Conservation (phyloP, 37 sponge, comb jelly and placozoan species). For the Bolinopsis microptera region DNA sequence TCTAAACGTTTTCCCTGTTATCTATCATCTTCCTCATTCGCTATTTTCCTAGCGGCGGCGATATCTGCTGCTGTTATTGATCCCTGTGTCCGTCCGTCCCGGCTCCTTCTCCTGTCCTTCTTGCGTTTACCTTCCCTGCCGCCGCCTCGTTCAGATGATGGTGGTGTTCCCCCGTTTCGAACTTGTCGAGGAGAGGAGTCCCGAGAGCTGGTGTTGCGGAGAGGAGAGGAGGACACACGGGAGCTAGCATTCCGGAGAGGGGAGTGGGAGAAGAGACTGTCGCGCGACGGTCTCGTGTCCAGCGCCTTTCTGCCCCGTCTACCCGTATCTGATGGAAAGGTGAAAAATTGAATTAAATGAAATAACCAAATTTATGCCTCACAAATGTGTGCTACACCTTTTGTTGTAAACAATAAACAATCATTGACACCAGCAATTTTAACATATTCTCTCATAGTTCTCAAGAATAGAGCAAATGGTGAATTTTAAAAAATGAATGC, state of each 20-base stretch:
- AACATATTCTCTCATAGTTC: no score
- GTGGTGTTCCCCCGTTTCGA: conserved; percentile 25
- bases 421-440: no score
- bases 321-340: neutral
- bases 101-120: neutral
- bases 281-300: neutral
- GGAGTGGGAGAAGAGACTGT: neutral
- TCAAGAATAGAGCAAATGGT: no score
- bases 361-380: no score
- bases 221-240: neutral
- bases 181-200: neutral
- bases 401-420: no score
- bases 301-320: neutral
- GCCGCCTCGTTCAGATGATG: neutral
- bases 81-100: neutral
- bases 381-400: no score
- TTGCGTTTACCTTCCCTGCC: neutral
- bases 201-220: neutral
- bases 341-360: no score
- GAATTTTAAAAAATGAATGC: no score
- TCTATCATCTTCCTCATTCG: conserved; percentile 30
- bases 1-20: no score
- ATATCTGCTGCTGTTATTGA: conserved; percentile 24
- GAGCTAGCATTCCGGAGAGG: neutral
- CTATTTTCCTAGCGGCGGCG: neutral